Percentiles rank a stretch among this genome's conserved stretches.
phyloP scores from a whole-genome alignment of 2,888 invertebrate genomes.

The Cistogaster globosa region DNA sequence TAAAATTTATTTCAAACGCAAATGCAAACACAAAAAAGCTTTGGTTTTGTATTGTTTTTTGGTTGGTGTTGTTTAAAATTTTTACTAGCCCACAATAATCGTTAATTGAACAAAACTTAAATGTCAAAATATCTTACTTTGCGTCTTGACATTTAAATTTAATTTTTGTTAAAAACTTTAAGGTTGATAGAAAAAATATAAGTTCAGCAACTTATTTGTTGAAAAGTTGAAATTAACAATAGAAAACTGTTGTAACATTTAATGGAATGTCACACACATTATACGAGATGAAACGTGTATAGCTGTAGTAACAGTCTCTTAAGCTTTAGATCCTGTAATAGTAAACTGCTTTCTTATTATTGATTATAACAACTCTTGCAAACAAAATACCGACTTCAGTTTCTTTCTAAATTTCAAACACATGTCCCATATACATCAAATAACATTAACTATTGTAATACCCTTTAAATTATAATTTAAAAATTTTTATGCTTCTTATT shows the following conservation, averaged over 20 bases:
- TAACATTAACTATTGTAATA: no score
- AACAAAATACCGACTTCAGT: no score
- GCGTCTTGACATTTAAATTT: slow-evolving; percentile 60
- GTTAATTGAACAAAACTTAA: slow-evolving; percentile 22
- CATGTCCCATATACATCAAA: no score
- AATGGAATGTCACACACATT: slow-evolving; percentile 14
- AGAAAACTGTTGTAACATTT: not conserved
- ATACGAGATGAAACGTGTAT: not conserved
- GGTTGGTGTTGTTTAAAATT: not conserved
- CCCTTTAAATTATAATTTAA: no score
- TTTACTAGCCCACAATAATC: slow-evolving; percentile 3
- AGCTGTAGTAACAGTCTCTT: no score
- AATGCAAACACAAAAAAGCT: not conserved
- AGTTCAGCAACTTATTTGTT: slow-evolving; percentile 3
- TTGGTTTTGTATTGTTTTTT: not conserved
- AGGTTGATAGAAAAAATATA: slow-evolving; percentile 13
- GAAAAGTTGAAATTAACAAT: slow-evolving; percentile 9
- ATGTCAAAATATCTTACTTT: slow-evolving; percentile 51
- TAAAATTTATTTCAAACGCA: slow-evolving; percentile 5
- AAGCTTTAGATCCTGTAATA: no score
- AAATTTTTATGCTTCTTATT: no score
- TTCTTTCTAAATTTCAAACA: no score
- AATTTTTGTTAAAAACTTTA: not conserved
- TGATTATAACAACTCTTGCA: no score
- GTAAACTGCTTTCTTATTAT: no score